Evolutionary conservation across 2,797 vertebrate genomes (phyloP), one percentile per base, ranked within the genome.

Genomic region (Poeciliopsis infans): DNA sequence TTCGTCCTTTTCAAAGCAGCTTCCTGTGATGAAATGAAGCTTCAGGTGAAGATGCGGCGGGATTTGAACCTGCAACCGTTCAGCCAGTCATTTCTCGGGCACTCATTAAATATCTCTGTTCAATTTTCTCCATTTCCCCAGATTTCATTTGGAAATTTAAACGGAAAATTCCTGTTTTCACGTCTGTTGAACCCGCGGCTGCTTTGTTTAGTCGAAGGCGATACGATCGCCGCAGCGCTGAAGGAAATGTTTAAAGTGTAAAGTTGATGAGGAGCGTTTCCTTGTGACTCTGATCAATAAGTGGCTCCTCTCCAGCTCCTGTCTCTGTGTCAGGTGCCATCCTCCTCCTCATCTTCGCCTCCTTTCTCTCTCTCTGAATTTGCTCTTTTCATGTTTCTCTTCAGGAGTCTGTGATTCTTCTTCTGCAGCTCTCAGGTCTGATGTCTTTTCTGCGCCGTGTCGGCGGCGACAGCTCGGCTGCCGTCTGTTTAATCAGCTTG

Each of bases 401-500:
- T 90, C 85, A 82, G 77, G 88, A 83, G 82, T 87, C 85, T 84
- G 84, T 85, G 93, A 94, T 95, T 72, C 28, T 72, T 55, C 72
- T 64, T 79, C 77, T 88, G 82, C 61, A 51, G 75, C 86, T 86
- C 77, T 87, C 81, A 81, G 88, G 78, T 88, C 82, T 81, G 53
- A 82, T 87, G 61, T 89, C 45, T 85, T 85, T 86, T 89, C 86
- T 85, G 90, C 85, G n/a, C 23, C 25, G 16, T 72, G 78, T 79
- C 51, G 83, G 87, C 89, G 91, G 89, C 36, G 36, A 39, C 36
- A 39, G 79, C 74, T 76, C 79, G 85, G 86, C 84, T 89, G 83
- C 86, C 59, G 92, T 88, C 79, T 88, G 86, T 94, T 94, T 95
- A 95, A 96, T 95, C 94, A 94, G 83, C 93, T 93, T 88, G 93